Evolutionary conservation across 2,888 invertebrate species (phyloP), one percentile per base, ranked within the genome.

Genomic region (Dolichopus griseipennis): DNA sequence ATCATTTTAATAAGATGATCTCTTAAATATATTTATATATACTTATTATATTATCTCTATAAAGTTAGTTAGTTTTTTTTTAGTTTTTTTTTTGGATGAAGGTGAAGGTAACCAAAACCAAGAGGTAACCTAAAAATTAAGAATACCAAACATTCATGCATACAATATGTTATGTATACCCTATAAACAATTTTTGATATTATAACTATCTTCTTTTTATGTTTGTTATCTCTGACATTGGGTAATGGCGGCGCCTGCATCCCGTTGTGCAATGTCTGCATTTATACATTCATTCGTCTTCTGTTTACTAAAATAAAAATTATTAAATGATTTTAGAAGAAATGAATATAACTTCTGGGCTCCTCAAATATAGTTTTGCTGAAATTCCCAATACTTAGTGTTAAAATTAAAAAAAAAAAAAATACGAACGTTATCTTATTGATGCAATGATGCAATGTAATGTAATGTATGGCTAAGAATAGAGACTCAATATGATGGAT

Each of bases 181-280:
- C 69, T 68, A 71, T 68, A 71, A 69, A 69, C 64, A 33, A 61
- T 33, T 61, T 64, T 65, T 21, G 27, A 7, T 21, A 41, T 27
- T 52, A 41, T 52, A 41, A 9, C 22, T 22, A 43, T 22, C 65
- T 22, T 18, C 64, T 64, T 43, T 62, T 43, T 43, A 70, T 67
- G 68, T 27, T n/a, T 27, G 27, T 69, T 69, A 67, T 68, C 71
- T 27, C 5, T 72, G 70, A 71, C 72, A 67, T 71, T 66, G 70
- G 71, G 69, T 74, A 76, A 78, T 80, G 80, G 80, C 81, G 80
- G 80, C 80, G 80, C 81, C 80, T 80, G 76, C 76, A 77, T 78
- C 80, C 80, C 80, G 81, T 75, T 77, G 80, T 74, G 80, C 76
- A 75, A 76, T 76, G 80, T 81, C 81, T 81, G 80, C 41, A 52